Base-by-base conservation (phyloP, 1,140 invertebrate species). In the Condylostylus longicornis region DNA sequence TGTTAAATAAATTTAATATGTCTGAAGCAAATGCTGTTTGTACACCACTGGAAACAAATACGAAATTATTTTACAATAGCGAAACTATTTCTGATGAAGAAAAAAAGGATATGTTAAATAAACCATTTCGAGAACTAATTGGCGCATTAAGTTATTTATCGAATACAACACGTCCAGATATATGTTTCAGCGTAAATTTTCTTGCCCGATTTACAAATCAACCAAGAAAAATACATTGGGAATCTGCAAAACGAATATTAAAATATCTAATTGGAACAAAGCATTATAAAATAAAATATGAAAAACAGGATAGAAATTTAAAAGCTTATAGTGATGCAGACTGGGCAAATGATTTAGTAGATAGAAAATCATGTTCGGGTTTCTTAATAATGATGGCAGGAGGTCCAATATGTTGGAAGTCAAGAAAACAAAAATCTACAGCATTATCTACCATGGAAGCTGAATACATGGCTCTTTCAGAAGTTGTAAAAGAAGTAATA, bases 131-230 rank as follows among this genome's bases (percentile, higher is more conserved):
- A 12, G 40, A 37, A 9, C 20, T 55, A 13, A 47, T 62, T 14
- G 56, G 56, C 3, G 32, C 42, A 13, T 39, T 66, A 10, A 40
- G 63, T 31, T 65, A 63, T 41, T 27, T 63, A 12, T 41, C 55
- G 20, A 34, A 50, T 4, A 45, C 46, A 9, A 56, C 59, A 3
- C 31, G 63, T 29, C 61, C 56, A 18, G 61, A 66, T 40, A 57
- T 65, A 5, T 36, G 51, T 3, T 55, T 46, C 33, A 48, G 50
- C n/a, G 58, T 63, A 0, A 44, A 37, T 15, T 46, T 53, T 19
- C 36, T 62, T 6, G 48, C 49, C 12, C 51, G 58, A 42, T 44
- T 43, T 22, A 54, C 50, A 14, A 44, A 42, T 9, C 18, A 46
- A 12, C 57, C 42, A 4, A 38, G 13, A 46, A 48, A 33, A 40